Evolutionary conservation across 2,113 vertebrate genomes (phyloP).

Genomic region (Empidonax alnorum): DNA sequence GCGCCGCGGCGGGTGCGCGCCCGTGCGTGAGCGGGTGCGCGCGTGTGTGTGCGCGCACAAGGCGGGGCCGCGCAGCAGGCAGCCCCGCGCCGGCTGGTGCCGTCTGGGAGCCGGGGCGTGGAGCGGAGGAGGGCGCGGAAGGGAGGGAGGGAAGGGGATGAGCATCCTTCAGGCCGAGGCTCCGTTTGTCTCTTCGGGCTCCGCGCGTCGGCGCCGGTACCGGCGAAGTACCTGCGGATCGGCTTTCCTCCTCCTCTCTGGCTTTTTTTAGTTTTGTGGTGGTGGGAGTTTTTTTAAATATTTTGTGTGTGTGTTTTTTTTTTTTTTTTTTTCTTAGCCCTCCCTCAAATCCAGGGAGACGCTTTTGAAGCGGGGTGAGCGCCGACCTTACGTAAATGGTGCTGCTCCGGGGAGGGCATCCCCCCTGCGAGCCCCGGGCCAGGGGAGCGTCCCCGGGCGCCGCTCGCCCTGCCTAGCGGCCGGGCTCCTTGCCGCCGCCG

Average conservation of each 20-base stretch:
- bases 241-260: not conserved
- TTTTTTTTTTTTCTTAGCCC: not conserved
- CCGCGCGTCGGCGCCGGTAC: not conserved
- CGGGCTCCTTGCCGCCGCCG: not conserved
- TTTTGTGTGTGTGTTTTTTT: no score
- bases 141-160: not conserved
- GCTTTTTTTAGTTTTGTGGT: not conserved
- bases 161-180: conserved; percentile 1
- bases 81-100: not conserved
- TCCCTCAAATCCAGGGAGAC: not conserved
- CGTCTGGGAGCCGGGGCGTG: conserved; percentile 2
- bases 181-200: not conserved
- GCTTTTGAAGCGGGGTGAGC: not conserved
- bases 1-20: not conserved
- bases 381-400: not conserved
- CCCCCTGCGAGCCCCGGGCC: not conserved
- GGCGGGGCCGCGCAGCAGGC: conserved; percentile 23
- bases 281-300: not conserved
- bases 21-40: not conserved
- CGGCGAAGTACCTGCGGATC: not conserved
- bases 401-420: not conserved
- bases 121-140: not conserved
- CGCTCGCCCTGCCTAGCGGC: not conserved
- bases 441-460: not conserved
- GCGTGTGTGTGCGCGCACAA: not conserved